Evolutionary conservation across 2,113 vertebrate genomes (phyloP), one percentile per base, ranked within the genome.

Genomic region (Camelus dromedarius): DNA sequence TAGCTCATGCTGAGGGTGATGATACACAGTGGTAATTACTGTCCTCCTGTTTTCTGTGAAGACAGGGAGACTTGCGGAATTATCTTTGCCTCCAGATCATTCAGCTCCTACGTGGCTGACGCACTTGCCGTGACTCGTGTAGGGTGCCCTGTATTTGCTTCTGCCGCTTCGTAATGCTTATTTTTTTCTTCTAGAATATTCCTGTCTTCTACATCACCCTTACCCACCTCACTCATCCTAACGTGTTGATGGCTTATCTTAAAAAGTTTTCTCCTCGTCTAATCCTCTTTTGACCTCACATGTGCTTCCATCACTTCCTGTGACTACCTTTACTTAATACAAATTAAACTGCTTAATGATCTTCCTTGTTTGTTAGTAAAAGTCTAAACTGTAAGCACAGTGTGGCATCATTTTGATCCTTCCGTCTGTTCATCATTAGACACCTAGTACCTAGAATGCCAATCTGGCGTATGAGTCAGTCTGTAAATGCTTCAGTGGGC

Each of bases 401-500:
- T 20, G 32, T 15, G 18, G 3, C 50, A 5, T 15, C 4, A n/a
- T 46, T 56, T n/a, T 54, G 72, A 11, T 1, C 28, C 24, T 26
- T 35, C 32, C 32, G 46, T 8, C 52, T 69, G 72, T 20, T 64
- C 9, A 2, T 26, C 35, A 1, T 42, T 46, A 42, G 6, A 35
- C 7, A 11, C 56, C 76, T 46, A 26, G 26, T 28, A 6, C 30
- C 85, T 56, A 26, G n/a, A 22, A 28, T 8, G 15, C 20, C 56
- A 30, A 3, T 75, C 64, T 73, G 85, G 20, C 24, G 82, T n/a
- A 22, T 16, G n/a, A 38, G 54, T 52, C 12, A 30, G 10, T 32
- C 2, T 42, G 3, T 8, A 16, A 19, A 11, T 54, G 35, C 50
- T 75, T 73, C 28, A 0, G 0, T 6, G n/a, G 54, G 8, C 42